Percentiles rank a stretch among this genome's conserved stretches.
These are phyloP conservation scores for Orchestes rusci DNA, from an alignment of 2,888 invertebrate genomes.

Conservation along the genomic window DNA sequence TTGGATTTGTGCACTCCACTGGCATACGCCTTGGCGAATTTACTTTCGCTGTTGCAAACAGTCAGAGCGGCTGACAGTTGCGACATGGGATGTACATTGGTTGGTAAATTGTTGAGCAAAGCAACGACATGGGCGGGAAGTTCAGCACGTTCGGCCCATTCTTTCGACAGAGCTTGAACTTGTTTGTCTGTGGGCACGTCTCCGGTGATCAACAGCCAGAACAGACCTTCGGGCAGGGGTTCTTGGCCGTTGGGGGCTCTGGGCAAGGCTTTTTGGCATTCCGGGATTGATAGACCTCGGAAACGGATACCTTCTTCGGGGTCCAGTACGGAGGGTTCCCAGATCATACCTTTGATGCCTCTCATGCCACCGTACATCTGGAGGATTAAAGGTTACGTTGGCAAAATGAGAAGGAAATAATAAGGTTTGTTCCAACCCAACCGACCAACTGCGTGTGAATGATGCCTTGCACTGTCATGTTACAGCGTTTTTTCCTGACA, in stretches of 20 bases:
- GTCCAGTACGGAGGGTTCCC: constrained; percentile 92
- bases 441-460: too few relatives aligned
- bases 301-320: constrained; percentile 94
- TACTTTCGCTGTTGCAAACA: constrained; percentile 85
- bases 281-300: constrained; percentile 88
- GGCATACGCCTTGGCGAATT: constrained; percentile 84
- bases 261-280: constrained; percentile 82
- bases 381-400: too few relatives aligned
- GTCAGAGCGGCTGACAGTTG: constrained; percentile 90
- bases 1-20: constrained; percentile 81
- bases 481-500: too few relatives aligned
- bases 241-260: constrained; percentile 74
- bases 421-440: too few relatives aligned
- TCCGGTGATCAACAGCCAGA: constrained; percentile 87
- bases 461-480: too few relatives aligned
- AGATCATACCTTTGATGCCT: constrained; percentile 89
- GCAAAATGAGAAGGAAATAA: too few relatives aligned
- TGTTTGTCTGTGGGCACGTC: constrained; percentile 79
- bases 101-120: constrained; percentile 86
- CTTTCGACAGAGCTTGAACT: constrained; percentile 65
- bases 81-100: constrained; percentile 87
- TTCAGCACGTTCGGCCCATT: constrained; percentile 84
- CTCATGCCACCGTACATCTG: constrained; percentile 94
- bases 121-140: constrained; percentile 89
- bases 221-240: constrained; percentile 89